These are phyloP conservation scores for Abramis brama DNA, from an alignment of 2,113 vertebrate genomes.

Conservation along the genomic window DNA sequence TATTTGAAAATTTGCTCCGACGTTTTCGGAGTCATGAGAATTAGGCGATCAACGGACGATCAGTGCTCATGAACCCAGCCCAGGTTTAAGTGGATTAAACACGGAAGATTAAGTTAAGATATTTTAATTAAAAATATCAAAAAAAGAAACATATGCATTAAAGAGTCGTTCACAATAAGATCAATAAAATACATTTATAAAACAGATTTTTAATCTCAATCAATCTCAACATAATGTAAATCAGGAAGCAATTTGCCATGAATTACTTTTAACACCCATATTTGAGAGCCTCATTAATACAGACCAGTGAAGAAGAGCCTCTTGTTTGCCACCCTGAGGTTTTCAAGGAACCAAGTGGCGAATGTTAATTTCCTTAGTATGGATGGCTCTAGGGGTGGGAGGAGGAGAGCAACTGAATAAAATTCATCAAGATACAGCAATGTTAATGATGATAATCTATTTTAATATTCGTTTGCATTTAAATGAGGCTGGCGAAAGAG, in stretches of 20 bases:
- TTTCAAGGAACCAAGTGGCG: conserved; percentile 34
- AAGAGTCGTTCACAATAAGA: not conserved
- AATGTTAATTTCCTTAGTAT: conserved; percentile 36
- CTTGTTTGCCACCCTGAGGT: conserved; percentile 30
- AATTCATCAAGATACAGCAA: conserved; percentile 48
- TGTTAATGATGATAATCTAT: conserved; percentile 55
- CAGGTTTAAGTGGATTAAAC: no score
- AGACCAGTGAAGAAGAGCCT: conserved; percentile 2
- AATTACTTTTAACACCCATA: conserved; percentile 23
- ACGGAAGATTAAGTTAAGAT: not conserved
- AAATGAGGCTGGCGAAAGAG: conserved; percentile 46
- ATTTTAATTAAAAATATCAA: not conserved
- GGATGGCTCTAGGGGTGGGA: conserved; percentile 38
- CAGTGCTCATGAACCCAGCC: no score
- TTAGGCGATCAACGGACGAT: no score
- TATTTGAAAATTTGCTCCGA: no score
- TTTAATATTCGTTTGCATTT: conserved; percentile 59
- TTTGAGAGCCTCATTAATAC: conserved; percentile 31
- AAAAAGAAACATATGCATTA: not conserved
- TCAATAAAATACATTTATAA: not conserved
- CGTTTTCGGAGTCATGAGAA: no score
- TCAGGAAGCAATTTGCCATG: not conserved
- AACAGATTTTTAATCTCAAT: not conserved
- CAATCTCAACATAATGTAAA: not conserved
- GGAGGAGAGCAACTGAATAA: conserved; percentile 47